Evolutionary conservation across 1,140 invertebrate genomes (phyloP).

Genomic region (Lasioglossum albipes): DNA sequence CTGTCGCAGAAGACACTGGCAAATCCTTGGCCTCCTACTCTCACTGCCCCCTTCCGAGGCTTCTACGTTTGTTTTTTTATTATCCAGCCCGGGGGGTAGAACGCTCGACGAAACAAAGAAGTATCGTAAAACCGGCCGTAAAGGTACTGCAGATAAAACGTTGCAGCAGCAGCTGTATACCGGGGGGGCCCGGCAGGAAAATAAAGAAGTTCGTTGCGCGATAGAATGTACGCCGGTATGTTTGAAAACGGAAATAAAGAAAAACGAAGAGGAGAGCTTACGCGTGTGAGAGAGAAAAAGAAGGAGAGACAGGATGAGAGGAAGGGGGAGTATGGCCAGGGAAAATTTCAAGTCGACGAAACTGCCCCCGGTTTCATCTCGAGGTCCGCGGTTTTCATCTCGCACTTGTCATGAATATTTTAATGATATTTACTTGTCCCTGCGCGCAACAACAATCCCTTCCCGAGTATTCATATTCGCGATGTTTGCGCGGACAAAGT

Average conservation of each 20-base stretch:
- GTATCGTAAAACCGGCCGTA: constrained; percentile 55
- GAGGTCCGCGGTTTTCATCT: background rate
- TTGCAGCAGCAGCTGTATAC: constrained; percentile 24
- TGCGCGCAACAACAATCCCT: background rate
- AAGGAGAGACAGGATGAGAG: background rate
- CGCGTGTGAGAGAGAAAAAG: no score
- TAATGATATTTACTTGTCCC: constrained; percentile 35
- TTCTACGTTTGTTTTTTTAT: constrained; percentile 13
- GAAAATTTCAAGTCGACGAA: background rate
- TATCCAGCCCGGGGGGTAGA: constrained; percentile 1
- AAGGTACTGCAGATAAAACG: constrained; percentile 52
- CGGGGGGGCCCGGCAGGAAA: background rate
- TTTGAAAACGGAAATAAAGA: background rate
- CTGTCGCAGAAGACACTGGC: background rate
- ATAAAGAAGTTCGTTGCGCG: constrained; percentile 44
- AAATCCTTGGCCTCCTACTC: constrained; percentile 43
- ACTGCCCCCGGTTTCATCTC: no score
- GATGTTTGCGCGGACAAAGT: background rate
- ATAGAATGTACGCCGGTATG: background rate
- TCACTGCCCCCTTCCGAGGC: background rate
- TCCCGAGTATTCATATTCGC: constrained; percentile 1
- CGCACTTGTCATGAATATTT: constrained; percentile 35
- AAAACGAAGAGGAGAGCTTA: no score
- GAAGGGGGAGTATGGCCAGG: background rate
- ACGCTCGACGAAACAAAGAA: constrained; percentile 52